These are phyloP conservation scores for Parelbella ahira DNA, from an alignment of 2,888 invertebrate species.

Conservation along the genomic window DNA sequence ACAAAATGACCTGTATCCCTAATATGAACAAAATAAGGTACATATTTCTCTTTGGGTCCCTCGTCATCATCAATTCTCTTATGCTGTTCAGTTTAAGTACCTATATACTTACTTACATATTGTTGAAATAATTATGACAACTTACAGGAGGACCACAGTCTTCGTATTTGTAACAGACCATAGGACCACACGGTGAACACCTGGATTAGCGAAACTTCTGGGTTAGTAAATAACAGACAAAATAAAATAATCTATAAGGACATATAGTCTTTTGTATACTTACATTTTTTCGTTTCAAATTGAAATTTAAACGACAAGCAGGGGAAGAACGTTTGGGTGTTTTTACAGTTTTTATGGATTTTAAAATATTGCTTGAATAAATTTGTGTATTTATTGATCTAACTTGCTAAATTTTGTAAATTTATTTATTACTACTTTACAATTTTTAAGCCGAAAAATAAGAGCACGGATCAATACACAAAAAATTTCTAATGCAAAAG, in stretches of 20 bases:
- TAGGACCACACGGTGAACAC: constrained; percentile 73
- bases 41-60: too few relatives aligned
- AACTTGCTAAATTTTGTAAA: constrained; percentile 34
- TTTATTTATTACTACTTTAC: constrained; percentile 38
- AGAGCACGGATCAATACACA: constrained; percentile 42
- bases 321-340: constrained; percentile 29
- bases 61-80: too few relatives aligned
- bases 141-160: constrained; percentile 74
- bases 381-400: too few relatives aligned
- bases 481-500: constrained; percentile 44
- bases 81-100: too few relatives aligned
- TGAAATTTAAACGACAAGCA: constrained; percentile 7
- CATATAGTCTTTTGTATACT: constrained; percentile 15
- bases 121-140: too few relatives aligned
- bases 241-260: too few relatives aligned
- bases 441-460: constrained; percentile 46
- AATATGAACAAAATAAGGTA: too few relatives aligned
- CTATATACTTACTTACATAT: too few relatives aligned
- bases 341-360: constrained; percentile 35
- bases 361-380: constrained; percentile 23
- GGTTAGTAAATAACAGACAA: too few relatives aligned
- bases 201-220: too few relatives aligned
- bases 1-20: too few relatives aligned
- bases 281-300: constrained; percentile 29
- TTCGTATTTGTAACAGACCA: constrained; percentile 77